Evolutionary conservation across 2,797 vertebrate species (phyloP).

Genomic region (Percopsis omiscomaycus): DNA sequence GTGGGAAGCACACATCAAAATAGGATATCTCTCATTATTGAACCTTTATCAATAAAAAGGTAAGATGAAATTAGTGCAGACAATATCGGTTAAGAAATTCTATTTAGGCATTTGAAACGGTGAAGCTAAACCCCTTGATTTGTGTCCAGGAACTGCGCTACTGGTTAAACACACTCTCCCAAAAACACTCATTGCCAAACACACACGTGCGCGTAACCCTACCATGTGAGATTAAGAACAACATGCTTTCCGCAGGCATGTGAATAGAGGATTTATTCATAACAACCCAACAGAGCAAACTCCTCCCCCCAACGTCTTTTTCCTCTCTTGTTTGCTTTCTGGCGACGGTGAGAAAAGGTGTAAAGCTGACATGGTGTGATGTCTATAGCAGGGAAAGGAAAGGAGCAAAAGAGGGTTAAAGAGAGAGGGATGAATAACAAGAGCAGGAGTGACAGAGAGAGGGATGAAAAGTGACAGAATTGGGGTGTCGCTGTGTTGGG

Average conservation of each 20-base stretch:
- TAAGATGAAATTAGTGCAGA: no score
- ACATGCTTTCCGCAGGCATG: constrained; percentile 63
- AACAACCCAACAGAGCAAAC: constrained; percentile 45
- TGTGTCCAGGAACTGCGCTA: no score
- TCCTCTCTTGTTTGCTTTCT: constrained; percentile 4
- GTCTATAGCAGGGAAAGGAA: constrained; percentile 13
- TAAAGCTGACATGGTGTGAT: constrained; percentile 11
- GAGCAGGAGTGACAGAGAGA: constrained; percentile 33
- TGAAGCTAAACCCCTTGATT: no score
- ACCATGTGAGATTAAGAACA: constrained; percentile 61
- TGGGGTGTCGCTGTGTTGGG: constrained; percentile 48
- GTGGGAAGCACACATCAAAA: no score
- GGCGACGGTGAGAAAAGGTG: not conserved
- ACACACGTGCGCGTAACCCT: constrained; percentile 19
- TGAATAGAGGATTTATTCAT: constrained; percentile 38
- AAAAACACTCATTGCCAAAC: no score
- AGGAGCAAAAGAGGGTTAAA: constrained; percentile 21
- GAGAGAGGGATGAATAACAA: constrained; percentile 18
- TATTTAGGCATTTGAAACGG: no score
- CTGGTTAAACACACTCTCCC: constrained; percentile 23
- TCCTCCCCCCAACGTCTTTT: constrained; percentile 24
- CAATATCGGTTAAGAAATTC: no score
- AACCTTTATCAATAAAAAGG: no score
- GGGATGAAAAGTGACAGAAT: constrained; percentile 68
- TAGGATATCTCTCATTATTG: no score